Evolutionary conservation across 2,797 vertebrate species (phyloP).

Genomic region (Kryptolebias ocellatus): DNA sequence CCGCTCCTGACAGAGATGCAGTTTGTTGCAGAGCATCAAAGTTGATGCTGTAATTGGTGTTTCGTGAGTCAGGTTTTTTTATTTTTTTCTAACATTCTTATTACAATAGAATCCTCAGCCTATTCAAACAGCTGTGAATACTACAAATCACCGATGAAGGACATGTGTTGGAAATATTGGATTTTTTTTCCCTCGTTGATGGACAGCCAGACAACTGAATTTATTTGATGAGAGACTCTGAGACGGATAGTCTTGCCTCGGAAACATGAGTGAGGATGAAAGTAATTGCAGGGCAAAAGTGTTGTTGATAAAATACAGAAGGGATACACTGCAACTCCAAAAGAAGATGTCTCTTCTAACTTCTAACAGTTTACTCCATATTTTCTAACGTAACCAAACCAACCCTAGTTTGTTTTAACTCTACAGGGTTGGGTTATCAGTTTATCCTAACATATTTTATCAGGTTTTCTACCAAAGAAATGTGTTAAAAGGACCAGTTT

Average conservation of each 20-base stretch:
- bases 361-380: slow-evolving; percentile 4
- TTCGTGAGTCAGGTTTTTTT: no score
- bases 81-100: not conserved
- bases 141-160: slow-evolving; percentile 53
- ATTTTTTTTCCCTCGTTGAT: slow-evolving; percentile 30
- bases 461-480: no score
- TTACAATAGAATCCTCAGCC: slow-evolving; percentile 35
- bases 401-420: no score
- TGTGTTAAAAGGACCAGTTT: no score
- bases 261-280: slow-evolving; percentile 44
- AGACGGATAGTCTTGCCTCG: slow-evolving; percentile 46
- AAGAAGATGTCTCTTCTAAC: not conserved
- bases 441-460: no score
- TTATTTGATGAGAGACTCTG: slow-evolving; percentile 50
- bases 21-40: slow-evolving; percentile 17
- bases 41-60: slow-evolving; percentile 28
- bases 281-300: slow-evolving; percentile 54
- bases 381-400: slow-evolving; percentile 1
- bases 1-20: slow-evolving; percentile 12
- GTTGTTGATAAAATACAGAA: slow-evolving; percentile 43
- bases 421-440: no score
- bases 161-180: slow-evolving; percentile 60
- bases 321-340: slow-evolving; percentile 36
- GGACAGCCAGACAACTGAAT: slow-evolving; percentile 57
- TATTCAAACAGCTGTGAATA: slow-evolving; percentile 52